Conservation (phyloP, 2,113 vertebrate genomes). For the Gymnogyps californianus region DNA sequence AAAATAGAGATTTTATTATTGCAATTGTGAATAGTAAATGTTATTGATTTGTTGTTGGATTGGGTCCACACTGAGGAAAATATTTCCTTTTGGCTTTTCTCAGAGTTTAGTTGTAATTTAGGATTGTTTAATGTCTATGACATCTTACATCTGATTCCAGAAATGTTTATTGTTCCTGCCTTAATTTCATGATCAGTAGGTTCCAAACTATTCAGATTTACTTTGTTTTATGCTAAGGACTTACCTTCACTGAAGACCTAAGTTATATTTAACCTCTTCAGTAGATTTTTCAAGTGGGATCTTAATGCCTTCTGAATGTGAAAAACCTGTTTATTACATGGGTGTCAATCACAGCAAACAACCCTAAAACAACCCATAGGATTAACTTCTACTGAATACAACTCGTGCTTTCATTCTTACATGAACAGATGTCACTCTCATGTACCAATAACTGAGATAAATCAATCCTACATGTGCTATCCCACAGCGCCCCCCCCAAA, state of each 20-base stretch:
- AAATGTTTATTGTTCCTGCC: not conserved
- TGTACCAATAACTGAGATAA: not conserved
- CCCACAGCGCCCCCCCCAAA: not conserved
- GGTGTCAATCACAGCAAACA: not conserved
- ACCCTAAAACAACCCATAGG: not conserved
- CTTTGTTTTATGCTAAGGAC: not conserved
- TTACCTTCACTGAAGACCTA: not conserved
- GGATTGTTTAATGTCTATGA: not conserved
- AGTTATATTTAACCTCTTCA: not conserved
- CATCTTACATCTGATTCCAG: not conserved
- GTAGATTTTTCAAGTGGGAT: not conserved
- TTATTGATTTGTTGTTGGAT: not conserved
- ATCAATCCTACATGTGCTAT: not conserved
- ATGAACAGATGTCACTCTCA: not conserved
- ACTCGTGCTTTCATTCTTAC: not conserved
- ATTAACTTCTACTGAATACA: not conserved
- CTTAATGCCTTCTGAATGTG: not conserved
- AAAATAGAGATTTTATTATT: not conserved
- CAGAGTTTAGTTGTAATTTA: not conserved
- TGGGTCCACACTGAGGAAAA: not conserved
- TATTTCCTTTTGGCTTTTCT: not conserved
- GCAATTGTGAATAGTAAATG: not conserved
- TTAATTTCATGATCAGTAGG: not conserved
- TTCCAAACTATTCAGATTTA: not conserved
- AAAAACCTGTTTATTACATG: not conserved